Percentiles rank a stretch among this genome's conserved stretches.
These are phyloP conservation scores for Drosophila crucigera DNA, from an alignment of 2,888 invertebrate species.

Conservation along the genomic window DNA sequence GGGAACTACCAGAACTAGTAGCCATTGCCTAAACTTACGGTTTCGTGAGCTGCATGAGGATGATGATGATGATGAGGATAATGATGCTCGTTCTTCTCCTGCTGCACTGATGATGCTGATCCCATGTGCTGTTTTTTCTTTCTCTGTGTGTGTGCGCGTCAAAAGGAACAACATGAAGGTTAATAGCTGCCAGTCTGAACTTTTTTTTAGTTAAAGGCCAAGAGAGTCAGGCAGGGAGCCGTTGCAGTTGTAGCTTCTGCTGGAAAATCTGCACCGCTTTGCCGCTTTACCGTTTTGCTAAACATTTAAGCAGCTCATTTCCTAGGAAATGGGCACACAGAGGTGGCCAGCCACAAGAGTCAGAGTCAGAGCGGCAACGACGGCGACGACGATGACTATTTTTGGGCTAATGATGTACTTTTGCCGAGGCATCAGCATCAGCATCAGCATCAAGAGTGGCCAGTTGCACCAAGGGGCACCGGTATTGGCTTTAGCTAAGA, in stretches of 20 bases:
- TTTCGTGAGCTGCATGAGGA: conserved; percentile 60
- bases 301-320: conserved; percentile 80
- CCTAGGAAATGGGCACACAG: conserved; percentile 73
- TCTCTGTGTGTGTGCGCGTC: conserved; percentile 3
- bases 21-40: conserved; percentile 53
- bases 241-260: conserved; percentile 30
- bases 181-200: conserved; percentile 70
- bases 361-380: conserved; percentile 19
- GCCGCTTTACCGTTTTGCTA: conserved; percentile 75
- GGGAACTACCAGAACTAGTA: conserved; percentile 20
- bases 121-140: conserved; percentile 50
- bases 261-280: conserved; percentile 72
- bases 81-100: neutral
- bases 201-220: conserved; percentile 30
- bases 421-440: conserved; percentile 35
- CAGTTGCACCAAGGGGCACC: conserved; percentile 4
- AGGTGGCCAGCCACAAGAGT: conserved; percentile 19
- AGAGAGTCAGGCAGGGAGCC: conserved; percentile 5
- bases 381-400: conserved; percentile 70
- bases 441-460: conserved; percentile 29
- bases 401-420: conserved; percentile 81
- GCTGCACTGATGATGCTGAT: conserved; percentile 43
- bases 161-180: conserved; percentile 65
- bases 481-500: conserved; percentile 5
- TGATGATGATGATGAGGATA: conserved; percentile 12